phyloP scores from a whole-genome alignment of 1,140 invertebrate species.

The Vanessa atalanta region DNA sequence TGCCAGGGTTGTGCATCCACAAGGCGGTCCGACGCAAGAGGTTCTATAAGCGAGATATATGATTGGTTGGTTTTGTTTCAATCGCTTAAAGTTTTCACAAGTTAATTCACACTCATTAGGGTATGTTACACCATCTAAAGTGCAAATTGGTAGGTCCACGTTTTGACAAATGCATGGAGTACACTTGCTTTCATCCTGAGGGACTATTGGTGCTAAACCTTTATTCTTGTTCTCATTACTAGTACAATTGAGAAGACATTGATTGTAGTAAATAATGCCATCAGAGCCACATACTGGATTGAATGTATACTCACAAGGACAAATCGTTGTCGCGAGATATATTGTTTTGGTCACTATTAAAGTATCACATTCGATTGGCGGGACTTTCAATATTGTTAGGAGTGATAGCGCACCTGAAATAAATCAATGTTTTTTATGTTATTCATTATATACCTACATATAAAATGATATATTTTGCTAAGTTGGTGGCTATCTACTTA shows the following conservation, averaged over 20 bases:
- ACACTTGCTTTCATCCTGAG: slow-evolving; percentile 36
- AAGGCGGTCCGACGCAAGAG: slow-evolving; percentile 40
- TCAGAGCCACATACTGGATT: slow-evolving; percentile 47
- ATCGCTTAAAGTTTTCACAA: slow-evolving; percentile 45
- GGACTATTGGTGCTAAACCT: slow-evolving; percentile 7
- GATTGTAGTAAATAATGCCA: slow-evolving; percentile 43
- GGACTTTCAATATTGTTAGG: neutral
- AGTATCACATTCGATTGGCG: neutral
- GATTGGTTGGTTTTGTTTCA: slow-evolving; percentile 29
- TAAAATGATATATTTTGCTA: no score
- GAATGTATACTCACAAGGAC: slow-evolving; percentile 40
- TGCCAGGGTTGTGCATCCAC: slow-evolving; percentile 36
- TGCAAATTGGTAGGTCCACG: slow-evolving; percentile 82
- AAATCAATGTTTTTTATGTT: no score
- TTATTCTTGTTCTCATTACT: slow-evolving; percentile 18
- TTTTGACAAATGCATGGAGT: slow-evolving; percentile 59
- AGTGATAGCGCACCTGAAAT: slow-evolving; percentile 6
- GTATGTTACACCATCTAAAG: slow-evolving; percentile 50
- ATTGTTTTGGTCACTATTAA: slow-evolving; percentile 19
- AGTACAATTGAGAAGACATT: slow-evolving; percentile 42
- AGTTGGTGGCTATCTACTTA: neutral
- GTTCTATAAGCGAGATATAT: slow-evolving; percentile 46
- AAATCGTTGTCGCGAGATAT: slow-evolving; percentile 16
- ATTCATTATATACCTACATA: no score
- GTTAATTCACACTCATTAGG: slow-evolving; percentile 50